Evolutionary conservation across 2,888 invertebrate species (phyloP).

Genomic region (Diplazon laetatorius): DNA sequence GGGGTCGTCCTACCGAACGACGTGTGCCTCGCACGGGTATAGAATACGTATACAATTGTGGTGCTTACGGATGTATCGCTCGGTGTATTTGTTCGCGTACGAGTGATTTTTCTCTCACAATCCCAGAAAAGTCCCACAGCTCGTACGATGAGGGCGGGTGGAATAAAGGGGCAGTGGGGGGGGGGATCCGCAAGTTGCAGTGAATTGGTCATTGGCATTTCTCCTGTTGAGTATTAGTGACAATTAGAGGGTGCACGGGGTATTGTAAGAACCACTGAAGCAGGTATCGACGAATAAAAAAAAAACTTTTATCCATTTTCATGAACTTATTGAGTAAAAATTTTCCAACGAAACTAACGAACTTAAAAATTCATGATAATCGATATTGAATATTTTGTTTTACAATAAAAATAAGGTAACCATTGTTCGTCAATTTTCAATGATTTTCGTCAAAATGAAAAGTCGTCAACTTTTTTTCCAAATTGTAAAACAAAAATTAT

Average conservation of each 20-base stretch:
- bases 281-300: neutral
- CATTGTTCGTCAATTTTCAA: too few relatives aligned
- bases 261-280: neutral
- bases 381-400: too few relatives aligned
- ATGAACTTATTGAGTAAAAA: neutral
- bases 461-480: too few relatives aligned
- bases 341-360: neutral
- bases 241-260: neutral
- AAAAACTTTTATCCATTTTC: neutral
- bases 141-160: too few relatives aligned
- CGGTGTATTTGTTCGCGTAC: constrained; percentile 4
- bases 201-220: neutral
- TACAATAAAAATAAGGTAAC: too few relatives aligned
- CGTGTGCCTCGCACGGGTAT: constrained; percentile 34
- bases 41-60: constrained; percentile 6
- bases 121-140: neutral
- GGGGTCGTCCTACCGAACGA: constrained; percentile 1
- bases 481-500: too few relatives aligned
- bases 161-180: too few relatives aligned
- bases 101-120: constrained; percentile 28
- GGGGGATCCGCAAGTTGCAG: neutral
- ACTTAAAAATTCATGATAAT: too few relatives aligned
- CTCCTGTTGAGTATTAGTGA: neutral
- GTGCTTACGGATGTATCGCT: neutral
- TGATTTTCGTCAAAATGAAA: too few relatives aligned